These are phyloP conservation scores for Tetrax tetrax DNA, from an alignment of 2,113 vertebrate genomes.

Conservation along the genomic window DNA sequence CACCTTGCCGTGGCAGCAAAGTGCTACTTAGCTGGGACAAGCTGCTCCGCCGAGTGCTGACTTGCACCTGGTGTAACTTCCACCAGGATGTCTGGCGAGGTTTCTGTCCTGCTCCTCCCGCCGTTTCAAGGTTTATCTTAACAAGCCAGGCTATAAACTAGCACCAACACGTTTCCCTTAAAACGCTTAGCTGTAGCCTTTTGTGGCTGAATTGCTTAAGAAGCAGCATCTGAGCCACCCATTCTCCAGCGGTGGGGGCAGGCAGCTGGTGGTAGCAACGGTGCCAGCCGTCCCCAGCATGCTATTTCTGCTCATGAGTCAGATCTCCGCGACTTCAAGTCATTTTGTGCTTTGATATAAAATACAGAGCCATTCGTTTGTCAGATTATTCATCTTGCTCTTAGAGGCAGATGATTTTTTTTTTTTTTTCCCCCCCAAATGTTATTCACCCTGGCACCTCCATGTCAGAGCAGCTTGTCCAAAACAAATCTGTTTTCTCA, in stretches of 20 bases:
- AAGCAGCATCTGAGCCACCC: background rate
- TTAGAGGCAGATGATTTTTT: background rate
- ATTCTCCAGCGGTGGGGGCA: background rate
- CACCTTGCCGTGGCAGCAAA: background rate
- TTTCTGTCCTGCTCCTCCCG: background rate
- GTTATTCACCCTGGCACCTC: constrained; percentile 38
- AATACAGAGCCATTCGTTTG: background rate
- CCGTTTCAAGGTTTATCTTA: background rate
- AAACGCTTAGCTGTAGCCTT: background rate
- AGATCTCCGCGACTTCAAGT: background rate
- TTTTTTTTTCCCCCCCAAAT: background rate
- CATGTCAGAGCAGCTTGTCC: background rate
- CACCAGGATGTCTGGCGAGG: background rate
- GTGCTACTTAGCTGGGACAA: background rate
- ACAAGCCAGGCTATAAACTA: background rate
- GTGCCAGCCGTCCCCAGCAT: background rate
- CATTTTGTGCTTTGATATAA: background rate
- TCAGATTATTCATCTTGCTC: constrained; percentile 39
- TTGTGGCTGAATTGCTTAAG: constrained; percentile 20
- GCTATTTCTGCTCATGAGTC: constrained; percentile 47
- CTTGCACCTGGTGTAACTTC: background rate
- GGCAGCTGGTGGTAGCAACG: background rate
- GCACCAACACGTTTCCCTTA: background rate
- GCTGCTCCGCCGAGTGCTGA: background rate
- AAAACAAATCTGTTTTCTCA: constrained; percentile 60